phyloP scores from a whole-genome alignment of 2,888 invertebrate species.

The Biston stratarius region DNA sequence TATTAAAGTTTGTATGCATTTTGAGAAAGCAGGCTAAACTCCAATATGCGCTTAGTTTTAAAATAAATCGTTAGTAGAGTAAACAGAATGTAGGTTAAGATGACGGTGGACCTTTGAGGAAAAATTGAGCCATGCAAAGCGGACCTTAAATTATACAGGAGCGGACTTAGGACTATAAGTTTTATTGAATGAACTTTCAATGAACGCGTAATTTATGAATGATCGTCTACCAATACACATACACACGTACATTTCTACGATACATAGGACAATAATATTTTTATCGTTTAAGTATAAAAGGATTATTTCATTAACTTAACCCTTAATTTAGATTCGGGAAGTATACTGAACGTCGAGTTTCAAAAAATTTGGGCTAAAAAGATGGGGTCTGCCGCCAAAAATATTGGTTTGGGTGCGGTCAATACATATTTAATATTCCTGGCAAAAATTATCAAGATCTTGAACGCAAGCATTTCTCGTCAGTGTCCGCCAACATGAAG shows the following conservation, averaged over 20 bases:
- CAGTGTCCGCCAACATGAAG: too few species aligned
- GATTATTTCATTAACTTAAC: too few species aligned
- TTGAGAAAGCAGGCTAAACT: neutral
- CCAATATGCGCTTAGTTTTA: neutral
- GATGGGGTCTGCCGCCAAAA: too few species aligned
- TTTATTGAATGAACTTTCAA: constrained; percentile 7
- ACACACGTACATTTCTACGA: neutral
- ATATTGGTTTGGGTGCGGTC: too few species aligned
- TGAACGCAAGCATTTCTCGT: too few species aligned
- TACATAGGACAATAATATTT: neutral
- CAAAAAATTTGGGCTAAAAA: too few species aligned
- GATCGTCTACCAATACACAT: neutral
- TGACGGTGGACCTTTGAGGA: constrained; percentile 52
- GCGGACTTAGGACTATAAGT: constrained; percentile 35
- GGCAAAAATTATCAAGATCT: too few species aligned
- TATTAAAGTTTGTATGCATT: too few species aligned
- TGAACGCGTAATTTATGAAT: neutral
- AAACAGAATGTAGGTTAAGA: constrained; percentile 52
- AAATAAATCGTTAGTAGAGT: constrained; percentile 23
- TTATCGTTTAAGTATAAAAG: too few species aligned
- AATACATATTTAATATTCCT: too few species aligned
- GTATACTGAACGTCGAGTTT: too few species aligned
- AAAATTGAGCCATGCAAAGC: constrained; percentile 48
- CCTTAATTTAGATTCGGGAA: too few species aligned
- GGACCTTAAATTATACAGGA: constrained; percentile 49